phyloP scores from a whole-genome alignment of 2,113 vertebrate species.

The Myanophis thanlyinensis region DNA sequence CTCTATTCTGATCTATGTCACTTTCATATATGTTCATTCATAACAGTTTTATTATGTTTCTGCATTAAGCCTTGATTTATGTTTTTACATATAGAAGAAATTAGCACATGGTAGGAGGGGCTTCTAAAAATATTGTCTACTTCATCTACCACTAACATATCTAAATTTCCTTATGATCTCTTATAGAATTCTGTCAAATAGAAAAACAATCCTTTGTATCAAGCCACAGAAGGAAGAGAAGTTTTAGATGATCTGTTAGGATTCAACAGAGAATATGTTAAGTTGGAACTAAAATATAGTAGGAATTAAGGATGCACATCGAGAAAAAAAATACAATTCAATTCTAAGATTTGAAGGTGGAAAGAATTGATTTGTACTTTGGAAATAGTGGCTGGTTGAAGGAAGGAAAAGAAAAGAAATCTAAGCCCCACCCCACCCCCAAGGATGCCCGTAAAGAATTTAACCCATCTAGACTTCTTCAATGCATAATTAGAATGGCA shows the following conservation, averaged over 20 bases:
- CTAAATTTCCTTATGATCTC: neutral
- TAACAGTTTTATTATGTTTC: neutral
- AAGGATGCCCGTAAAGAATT: neutral
- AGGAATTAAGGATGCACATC: neutral
- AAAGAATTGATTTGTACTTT: neutral
- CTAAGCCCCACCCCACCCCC: fast-evolving
- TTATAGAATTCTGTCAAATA: neutral
- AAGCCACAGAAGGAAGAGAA: neutral
- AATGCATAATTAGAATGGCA: neutral
- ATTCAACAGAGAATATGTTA: neutral
- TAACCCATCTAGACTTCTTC: neutral
- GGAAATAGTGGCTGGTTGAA: neutral
- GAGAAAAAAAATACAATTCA: neutral
- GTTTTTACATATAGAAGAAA: neutral
- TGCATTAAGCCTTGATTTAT: neutral
- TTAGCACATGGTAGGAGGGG: too few species aligned
- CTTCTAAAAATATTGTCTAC: neutral
- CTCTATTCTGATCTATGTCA: neutral
- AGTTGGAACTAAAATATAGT: neutral
- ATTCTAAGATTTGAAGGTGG: neutral
- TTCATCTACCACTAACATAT: neutral
- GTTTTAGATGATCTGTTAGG: neutral
- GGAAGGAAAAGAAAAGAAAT: neutral
- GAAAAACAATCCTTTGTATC: neutral
- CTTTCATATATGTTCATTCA: neutral